phyloP scores from a whole-genome alignment of 1,140 invertebrate species.

The Whitmania pigra region DNA sequence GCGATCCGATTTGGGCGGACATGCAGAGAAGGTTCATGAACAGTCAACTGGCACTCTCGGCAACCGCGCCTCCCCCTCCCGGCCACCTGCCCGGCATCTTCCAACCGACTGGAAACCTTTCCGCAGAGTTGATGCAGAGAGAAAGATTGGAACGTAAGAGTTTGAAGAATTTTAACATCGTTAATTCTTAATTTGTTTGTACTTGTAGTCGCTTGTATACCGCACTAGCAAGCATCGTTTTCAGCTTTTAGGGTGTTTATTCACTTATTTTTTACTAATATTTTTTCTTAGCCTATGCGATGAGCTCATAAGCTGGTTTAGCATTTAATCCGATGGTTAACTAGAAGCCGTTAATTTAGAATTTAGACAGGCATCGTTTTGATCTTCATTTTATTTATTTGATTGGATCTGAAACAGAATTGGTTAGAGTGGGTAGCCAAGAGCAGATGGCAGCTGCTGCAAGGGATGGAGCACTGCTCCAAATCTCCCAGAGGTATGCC shows the following conservation, averaged over 20 bases:
- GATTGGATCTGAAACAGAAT: too few relatives aligned
- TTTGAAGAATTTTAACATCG: constrained; percentile 10
- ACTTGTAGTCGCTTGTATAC: too few relatives aligned
- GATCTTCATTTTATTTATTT: too few relatives aligned
- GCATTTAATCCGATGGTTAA: too few relatives aligned
- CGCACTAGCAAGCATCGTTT: too few relatives aligned
- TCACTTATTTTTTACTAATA: too few relatives aligned
- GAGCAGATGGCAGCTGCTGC: constrained; percentile 26
- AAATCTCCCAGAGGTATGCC: constrained; percentile 37
- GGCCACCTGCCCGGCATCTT: constrained; percentile 54
- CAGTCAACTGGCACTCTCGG: constrained; percentile 24
- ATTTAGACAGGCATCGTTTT: too few relatives aligned
- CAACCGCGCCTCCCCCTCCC: constrained; percentile 26
- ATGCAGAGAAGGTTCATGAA: constrained; percentile 57
- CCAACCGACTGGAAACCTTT: constrained; percentile 44
- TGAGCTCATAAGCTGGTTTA: too few relatives aligned
- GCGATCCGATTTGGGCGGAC: constrained; percentile 79
- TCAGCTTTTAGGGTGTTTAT: too few relatives aligned
- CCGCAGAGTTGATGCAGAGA: constrained; percentile 54
- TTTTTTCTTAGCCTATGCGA: too few relatives aligned
- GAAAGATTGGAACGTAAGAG: constrained; percentile 51
- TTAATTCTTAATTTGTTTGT: too few relatives aligned
- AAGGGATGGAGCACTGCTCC: constrained; percentile 36
- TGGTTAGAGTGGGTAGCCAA: constrained; percentile 16
- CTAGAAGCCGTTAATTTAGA: too few relatives aligned